phyloP scores from a whole-genome alignment of 2,113 vertebrate species.

The Helogale parvula region DNA sequence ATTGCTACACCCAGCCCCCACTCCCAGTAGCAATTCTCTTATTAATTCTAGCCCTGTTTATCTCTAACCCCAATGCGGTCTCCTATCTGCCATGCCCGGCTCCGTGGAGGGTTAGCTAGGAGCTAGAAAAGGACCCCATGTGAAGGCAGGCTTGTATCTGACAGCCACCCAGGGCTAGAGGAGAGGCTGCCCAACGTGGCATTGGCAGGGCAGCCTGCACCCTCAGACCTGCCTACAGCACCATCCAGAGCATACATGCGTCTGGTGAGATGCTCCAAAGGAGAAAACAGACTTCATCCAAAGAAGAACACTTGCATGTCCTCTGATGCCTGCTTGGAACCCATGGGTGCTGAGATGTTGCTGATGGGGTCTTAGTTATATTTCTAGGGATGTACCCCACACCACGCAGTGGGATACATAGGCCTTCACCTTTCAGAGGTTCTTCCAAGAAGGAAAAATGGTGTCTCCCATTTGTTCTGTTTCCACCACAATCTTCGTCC shows the following conservation, averaged over 20 bases:
- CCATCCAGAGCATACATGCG: neutral
- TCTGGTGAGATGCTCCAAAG: neutral
- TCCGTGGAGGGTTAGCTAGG: neutral
- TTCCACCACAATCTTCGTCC: neutral
- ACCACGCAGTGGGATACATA: neutral
- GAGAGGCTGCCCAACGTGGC: accelerated
- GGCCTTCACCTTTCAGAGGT: neutral
- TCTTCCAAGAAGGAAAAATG: neutral
- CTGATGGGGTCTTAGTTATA: neutral
- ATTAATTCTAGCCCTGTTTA: neutral
- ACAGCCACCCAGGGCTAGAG: neutral
- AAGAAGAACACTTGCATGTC: neutral
- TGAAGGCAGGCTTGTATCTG: neutral
- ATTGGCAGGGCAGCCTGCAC: neutral
- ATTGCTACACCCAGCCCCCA: neutral
- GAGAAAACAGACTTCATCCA: neutral
- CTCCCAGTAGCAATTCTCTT: neutral
- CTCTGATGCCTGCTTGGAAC: neutral
- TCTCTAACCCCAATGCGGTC: neutral
- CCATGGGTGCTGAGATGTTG: neutral
- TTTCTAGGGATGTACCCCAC: neutral
- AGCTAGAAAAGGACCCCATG: neutral
- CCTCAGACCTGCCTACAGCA: neutral
- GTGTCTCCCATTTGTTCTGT: neutral
- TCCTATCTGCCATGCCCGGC: neutral